Conservation (phyloP, 2,797 vertebrate species). For the Stomatorhinus walkeri region DNA sequence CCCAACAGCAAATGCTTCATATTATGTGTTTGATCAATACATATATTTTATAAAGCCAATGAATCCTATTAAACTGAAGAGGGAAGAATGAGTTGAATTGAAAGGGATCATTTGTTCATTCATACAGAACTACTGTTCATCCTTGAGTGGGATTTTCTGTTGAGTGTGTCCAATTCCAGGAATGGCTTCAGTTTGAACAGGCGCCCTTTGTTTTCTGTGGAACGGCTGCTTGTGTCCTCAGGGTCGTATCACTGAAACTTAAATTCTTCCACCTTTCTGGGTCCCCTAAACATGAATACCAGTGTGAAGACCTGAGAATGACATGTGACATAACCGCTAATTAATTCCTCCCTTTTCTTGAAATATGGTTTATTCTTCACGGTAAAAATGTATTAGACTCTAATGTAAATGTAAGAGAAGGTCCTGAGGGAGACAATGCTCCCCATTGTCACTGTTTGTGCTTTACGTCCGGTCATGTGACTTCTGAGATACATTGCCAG, state of each 20-base stretch:
- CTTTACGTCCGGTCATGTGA: background rate
- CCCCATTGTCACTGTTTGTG: background rate
- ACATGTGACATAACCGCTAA: background rate
- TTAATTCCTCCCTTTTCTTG: background rate
- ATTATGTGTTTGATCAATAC: background rate
- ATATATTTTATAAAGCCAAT: slow-evolving; percentile 9
- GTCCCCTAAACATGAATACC: background rate
- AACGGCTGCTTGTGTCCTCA: background rate
- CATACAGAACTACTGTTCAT: slow-evolving; percentile 4
- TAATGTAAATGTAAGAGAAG: background rate
- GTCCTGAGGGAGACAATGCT: background rate
- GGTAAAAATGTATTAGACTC: background rate
- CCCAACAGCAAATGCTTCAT: background rate
- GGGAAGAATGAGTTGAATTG: slow-evolving; percentile 6
- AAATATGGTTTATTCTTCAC: background rate
- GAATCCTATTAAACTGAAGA: slow-evolving; percentile 8
- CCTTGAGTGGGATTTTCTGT: background rate
- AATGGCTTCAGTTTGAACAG: slow-evolving; percentile 2
- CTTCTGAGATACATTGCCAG: background rate
- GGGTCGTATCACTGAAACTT: background rate
- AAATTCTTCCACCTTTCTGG: background rate
- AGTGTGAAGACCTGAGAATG: background rate
- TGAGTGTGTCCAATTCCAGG: slow-evolving; percentile 1
- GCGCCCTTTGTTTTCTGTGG: background rate
- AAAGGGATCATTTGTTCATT: slow-evolving; percentile 10